Percentiles rank a stretch among this genome's conserved stretches.
These are phyloP conservation scores for Chelidonichthys spinosus DNA, from an alignment of 2,797 vertebrate genomes.

Conservation along the genomic window DNA sequence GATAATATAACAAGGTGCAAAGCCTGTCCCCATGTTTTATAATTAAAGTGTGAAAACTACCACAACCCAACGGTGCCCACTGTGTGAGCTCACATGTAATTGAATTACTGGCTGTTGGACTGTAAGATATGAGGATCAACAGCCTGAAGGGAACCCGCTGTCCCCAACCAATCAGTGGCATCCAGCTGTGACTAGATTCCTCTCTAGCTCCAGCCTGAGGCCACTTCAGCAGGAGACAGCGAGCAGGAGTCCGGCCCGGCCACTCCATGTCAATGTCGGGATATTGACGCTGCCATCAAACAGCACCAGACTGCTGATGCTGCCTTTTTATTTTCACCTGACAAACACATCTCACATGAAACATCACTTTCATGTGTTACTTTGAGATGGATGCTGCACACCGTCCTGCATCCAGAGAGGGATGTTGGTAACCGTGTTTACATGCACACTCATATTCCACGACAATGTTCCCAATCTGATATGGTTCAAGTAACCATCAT, in stretches of 20 bases:
- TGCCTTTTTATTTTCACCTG: conserved; percentile 15
- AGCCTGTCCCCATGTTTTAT: background rate
- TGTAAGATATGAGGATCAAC: conserved; percentile 12
- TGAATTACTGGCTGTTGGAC: conserved; percentile 19
- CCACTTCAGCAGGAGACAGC: conserved; percentile 26
- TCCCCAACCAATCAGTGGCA: conserved; percentile 21
- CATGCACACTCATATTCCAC: too few species aligned
- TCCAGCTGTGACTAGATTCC: conserved; percentile 37
- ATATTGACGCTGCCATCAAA: conserved; percentile 12
- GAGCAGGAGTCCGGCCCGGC: conserved; percentile 18
- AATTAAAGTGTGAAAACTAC: background rate
- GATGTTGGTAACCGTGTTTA: too few species aligned
- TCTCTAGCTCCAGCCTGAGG: conserved; percentile 50
- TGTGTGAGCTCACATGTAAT: background rate
- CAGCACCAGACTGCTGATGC: conserved; percentile 13
- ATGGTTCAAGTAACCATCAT: too few species aligned
- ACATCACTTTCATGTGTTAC: background rate
- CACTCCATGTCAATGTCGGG: conserved; percentile 4
- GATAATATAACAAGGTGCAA: background rate
- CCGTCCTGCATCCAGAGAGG: background rate
- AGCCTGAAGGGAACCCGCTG: conserved; percentile 21
- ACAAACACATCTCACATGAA: conserved; percentile 22
- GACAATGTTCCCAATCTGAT: too few species aligned
- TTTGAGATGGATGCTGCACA: conserved; percentile 1
- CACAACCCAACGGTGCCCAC: background rate